Conservation (phyloP, 2,113 vertebrate species). For the Centrocercus urophasianus region DNA sequence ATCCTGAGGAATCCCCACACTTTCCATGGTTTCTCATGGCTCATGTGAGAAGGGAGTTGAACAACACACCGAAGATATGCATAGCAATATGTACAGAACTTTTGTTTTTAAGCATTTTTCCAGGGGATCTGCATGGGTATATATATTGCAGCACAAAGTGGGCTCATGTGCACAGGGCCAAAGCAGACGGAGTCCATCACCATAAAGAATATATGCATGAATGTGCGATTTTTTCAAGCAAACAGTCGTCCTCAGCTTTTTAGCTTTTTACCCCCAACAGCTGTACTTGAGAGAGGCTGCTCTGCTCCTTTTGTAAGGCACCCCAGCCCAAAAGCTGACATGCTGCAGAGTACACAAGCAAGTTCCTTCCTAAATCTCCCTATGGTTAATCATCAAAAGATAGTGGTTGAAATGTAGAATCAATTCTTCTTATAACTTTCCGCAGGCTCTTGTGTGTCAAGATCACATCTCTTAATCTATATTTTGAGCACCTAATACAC, state of each 20-base stretch:
- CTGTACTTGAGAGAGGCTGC: not conserved
- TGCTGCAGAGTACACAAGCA: not conserved
- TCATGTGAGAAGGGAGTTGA: not conserved
- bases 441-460: not conserved
- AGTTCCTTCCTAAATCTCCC: not conserved
- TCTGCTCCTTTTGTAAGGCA: not conserved
- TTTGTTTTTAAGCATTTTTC: not conserved
- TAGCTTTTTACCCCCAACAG: not conserved
- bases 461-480: not conserved
- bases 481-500: not conserved
- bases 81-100: not conserved
- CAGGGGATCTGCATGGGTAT: not conserved
- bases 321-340: not conserved
- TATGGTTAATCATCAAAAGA: constrained; percentile 26
- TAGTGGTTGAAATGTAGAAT: not conserved
- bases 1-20: not conserved
- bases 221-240: constrained; percentile 10
- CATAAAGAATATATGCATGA: not conserved
- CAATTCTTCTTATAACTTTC: constrained; percentile 39
- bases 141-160: not conserved
- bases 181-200: constrained; percentile 10
- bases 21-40: not conserved
- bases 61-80: not conserved
- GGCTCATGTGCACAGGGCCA: not conserved
- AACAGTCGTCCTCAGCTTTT: not conserved